Evolutionary conservation across 2,888 invertebrate genomes (phyloP).

Genomic region (Ariolimax columbianus): DNA sequence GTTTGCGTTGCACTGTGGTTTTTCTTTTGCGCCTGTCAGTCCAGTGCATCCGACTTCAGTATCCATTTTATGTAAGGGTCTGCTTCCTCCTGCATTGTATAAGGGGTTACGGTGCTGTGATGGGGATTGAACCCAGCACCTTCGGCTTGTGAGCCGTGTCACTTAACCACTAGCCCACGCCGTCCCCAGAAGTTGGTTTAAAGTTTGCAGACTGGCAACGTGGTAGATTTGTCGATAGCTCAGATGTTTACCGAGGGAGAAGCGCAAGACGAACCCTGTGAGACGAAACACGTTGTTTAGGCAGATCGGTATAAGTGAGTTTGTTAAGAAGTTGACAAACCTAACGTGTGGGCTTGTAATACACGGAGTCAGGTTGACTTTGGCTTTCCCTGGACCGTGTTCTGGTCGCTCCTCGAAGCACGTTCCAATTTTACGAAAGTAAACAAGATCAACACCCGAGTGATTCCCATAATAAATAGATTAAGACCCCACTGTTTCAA

Average conservation of each 20-base stretch:
- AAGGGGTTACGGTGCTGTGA: too few species aligned
- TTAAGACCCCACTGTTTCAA: too few species aligned
- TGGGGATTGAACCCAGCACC: too few species aligned
- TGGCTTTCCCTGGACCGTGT: not conserved
- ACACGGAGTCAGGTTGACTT: constrained; percentile 10
- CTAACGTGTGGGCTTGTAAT: constrained; percentile 25
- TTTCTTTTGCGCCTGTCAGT: too few species aligned
- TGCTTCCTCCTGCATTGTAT: too few species aligned
- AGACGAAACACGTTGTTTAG: constrained; percentile 34
- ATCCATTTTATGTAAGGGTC: too few species aligned
- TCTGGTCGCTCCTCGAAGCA: not conserved
- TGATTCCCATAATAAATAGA: too few species aligned
- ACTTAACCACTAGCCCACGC: too few species aligned
- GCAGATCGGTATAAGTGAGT: not conserved
- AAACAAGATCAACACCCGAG: not conserved
- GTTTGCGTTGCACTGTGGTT: too few species aligned
- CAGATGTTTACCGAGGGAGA: constrained; percentile 13
- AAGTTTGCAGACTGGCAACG: not conserved
- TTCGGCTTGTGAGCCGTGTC: too few species aligned
- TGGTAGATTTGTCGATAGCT: not conserved
- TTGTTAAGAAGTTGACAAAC: constrained; percentile 38
- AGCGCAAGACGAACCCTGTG: constrained; percentile 12
- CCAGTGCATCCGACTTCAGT: too few species aligned
- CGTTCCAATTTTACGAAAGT: constrained; percentile 10
- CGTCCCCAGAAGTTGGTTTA: too few species aligned